Conservation (phyloP, 2,888 invertebrate species). For the Spicauda simplicius region DNA sequence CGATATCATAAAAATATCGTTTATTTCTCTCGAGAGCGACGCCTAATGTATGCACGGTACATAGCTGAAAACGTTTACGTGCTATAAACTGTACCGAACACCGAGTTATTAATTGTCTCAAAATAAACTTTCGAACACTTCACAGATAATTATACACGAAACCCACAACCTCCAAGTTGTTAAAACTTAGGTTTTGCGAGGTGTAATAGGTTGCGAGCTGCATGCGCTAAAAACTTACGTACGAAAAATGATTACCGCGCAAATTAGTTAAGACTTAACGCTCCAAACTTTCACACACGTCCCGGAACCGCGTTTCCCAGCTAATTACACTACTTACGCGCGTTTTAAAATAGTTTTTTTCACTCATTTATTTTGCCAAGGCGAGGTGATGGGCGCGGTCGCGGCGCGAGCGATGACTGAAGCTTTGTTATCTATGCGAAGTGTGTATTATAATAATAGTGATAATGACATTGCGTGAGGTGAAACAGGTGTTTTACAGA, state of each 20-base stretch:
- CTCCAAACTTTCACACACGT: conserved; percentile 30
- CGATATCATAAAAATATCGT: conserved; percentile 65
- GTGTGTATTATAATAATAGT: conserved; percentile 69
- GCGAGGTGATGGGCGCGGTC: conserved; percentile 36
- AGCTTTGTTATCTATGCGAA: conserved; percentile 61
- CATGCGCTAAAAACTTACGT: conserved; percentile 42
- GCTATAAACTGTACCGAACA: conserved; percentile 19
- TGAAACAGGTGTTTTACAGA: conserved; percentile 73
- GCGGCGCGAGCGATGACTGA: conserved; percentile 58
- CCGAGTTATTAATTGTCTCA: conserved; percentile 34
- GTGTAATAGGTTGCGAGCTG: conserved; percentile 42
- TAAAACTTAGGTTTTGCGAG: conserved; percentile 40
- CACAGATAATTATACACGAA: conserved; percentile 38
- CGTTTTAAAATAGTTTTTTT: conserved; percentile 36
- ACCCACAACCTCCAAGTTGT: conserved; percentile 33
- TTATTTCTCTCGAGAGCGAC: conserved; percentile 41
- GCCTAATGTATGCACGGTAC: conserved; percentile 24
- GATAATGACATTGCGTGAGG: conserved; percentile 80
- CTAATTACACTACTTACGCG: conserved; percentile 49
- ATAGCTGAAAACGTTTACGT: conserved; percentile 18
- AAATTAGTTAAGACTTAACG: conserved; percentile 33
- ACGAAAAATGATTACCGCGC: conserved; percentile 43
- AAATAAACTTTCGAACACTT: conserved; percentile 35
- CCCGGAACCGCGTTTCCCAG: conserved; percentile 40
- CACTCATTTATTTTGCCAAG: conserved; percentile 40